Evolutionary conservation across 2,888 invertebrate genomes (phyloP).

Genomic region (Junonia oenone): DNA sequence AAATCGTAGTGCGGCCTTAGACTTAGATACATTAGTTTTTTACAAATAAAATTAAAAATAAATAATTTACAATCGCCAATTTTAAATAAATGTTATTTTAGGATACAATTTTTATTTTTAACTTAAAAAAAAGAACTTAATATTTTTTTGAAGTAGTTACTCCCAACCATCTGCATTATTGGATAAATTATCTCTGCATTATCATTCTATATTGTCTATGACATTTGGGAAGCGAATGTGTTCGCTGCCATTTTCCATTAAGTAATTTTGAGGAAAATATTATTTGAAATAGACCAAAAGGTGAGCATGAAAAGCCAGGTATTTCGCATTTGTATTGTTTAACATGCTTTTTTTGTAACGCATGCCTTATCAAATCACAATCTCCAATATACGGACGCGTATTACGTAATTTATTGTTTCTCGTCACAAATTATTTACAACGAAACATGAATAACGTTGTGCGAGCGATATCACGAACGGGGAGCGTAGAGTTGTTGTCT

Average conservation of each 20-base stretch:
- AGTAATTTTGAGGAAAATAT: constrained; percentile 45
- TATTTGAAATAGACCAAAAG: constrained; percentile 46
- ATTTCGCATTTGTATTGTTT: constrained; percentile 41
- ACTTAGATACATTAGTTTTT: too few species aligned
- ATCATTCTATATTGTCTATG: constrained; percentile 47
- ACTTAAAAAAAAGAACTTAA: neutral
- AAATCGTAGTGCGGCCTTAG: too few species aligned
- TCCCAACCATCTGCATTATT: neutral
- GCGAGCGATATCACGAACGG: constrained; percentile 55
- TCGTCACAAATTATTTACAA: constrained; percentile 58
- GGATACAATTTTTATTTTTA: too few species aligned
- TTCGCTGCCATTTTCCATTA: constrained; percentile 72
- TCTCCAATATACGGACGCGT: constrained; percentile 46
- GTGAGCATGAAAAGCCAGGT: constrained; percentile 59
- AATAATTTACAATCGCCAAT: too few species aligned
- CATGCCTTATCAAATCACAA: constrained; percentile 45
- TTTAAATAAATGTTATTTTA: too few species aligned
- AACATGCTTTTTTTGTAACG: constrained; percentile 44
- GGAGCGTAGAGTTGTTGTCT: constrained; percentile 69
- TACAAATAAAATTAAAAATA: too few species aligned
- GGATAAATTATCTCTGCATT: constrained; percentile 7
- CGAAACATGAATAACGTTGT: constrained; percentile 53
- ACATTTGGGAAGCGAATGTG: constrained; percentile 52
- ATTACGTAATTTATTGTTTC: constrained; percentile 76
- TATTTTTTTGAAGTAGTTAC: neutral